Conservation (phyloP, 2,888 invertebrate genomes). For the Saturnia pavonia region DNA sequence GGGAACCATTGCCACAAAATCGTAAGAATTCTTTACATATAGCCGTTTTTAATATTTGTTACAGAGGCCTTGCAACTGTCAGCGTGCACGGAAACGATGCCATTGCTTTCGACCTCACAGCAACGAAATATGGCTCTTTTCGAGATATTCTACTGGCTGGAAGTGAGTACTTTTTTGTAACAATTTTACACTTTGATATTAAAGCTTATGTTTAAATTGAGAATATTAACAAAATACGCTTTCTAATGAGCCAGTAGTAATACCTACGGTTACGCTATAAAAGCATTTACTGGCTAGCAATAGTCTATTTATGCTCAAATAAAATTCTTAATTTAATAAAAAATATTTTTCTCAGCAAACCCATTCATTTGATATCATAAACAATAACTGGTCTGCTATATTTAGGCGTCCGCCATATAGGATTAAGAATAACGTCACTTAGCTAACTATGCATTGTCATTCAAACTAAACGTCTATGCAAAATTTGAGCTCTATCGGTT, state of each 20-base stretch:
- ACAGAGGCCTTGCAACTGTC: conserved; percentile 96
- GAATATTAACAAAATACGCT: neutral
- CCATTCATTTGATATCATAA: too few species aligned
- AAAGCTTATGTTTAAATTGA: neutral
- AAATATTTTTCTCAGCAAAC: too few species aligned
- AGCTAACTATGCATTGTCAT: too few species aligned
- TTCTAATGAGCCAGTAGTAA: neutral
- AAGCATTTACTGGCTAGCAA: neutral
- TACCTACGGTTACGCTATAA: neutral
- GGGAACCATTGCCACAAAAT: too few species aligned
- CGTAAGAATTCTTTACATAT: neutral
- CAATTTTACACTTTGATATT: neutral
- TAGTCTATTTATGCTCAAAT: neutral
- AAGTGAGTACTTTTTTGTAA: conserved; percentile 79
- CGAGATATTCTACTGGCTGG: conserved; percentile 98
- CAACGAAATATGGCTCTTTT: conserved; percentile 98
- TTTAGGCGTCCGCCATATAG: too few species aligned
- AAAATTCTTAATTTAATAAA: too few species aligned
- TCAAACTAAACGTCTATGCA: too few species aligned
- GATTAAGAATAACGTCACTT: too few species aligned
- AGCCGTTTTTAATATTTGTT: conserved; percentile 51
- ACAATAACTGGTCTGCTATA: too few species aligned
- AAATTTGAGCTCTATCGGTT: too few species aligned
- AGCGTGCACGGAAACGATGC: conserved; percentile 92
- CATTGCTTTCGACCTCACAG: conserved; percentile 95